These are phyloP conservation scores for Drosophila pegasa DNA, from an alignment of 2,888 invertebrate species.

Conservation along the genomic window DNA sequence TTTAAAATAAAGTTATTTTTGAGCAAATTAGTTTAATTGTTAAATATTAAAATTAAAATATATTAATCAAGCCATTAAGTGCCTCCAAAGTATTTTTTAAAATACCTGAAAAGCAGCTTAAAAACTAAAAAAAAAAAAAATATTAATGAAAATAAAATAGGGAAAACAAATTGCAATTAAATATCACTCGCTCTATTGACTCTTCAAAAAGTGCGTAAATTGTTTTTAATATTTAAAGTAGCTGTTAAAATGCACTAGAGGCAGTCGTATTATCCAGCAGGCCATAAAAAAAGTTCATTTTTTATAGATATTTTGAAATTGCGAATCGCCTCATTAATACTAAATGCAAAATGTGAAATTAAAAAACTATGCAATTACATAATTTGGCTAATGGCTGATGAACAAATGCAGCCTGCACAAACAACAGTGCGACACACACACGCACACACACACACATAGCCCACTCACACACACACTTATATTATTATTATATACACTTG, in stretches of 20 bases:
- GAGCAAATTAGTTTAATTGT: too few relatives aligned
- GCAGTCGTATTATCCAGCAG: background rate
- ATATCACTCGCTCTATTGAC: constrained; percentile 4
- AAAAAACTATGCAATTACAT: constrained; percentile 43
- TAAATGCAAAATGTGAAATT: constrained; percentile 12
- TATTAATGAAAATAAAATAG: background rate
- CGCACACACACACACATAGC: constrained; percentile 9
- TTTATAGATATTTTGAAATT: constrained; percentile 1
- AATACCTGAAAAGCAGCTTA: background rate
- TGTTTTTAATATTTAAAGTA: constrained; percentile 6
- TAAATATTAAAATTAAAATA: too few relatives aligned
- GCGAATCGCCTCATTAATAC: constrained; percentile 10
- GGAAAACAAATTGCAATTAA: constrained; percentile 8
- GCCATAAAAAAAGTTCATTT: constrained; percentile 7
- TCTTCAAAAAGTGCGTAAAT: background rate
- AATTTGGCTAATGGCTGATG: constrained; percentile 57
- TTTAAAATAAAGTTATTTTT: background rate
- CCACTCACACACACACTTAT: constrained; percentile 12
- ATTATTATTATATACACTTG: constrained; percentile 41
- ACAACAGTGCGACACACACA: constrained; percentile 31
- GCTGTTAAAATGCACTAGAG: constrained; percentile 1
- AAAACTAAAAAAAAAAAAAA: background rate
- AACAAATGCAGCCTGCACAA: constrained; percentile 38
- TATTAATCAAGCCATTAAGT: background rate
- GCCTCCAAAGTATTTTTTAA: background rate